These are phyloP conservation scores for Microplitis mediator DNA, from an alignment of 1,140 invertebrate species.

Conservation along the genomic window DNA sequence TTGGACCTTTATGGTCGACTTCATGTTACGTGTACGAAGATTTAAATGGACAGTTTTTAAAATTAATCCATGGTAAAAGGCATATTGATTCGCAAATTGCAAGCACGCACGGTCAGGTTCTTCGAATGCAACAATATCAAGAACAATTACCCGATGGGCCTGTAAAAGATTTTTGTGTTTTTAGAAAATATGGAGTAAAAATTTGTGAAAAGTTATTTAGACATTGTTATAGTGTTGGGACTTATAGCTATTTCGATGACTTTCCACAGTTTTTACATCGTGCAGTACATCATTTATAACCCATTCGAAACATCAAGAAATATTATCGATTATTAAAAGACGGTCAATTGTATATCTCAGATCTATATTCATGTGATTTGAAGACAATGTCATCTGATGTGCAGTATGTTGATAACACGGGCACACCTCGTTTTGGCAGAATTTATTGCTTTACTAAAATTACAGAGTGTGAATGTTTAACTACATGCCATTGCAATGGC, in stretches of 20 bases:
- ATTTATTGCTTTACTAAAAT: too few species aligned
- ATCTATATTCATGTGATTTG: too few species aligned
- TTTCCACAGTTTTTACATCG: neutral
- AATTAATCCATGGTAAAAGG: slow-evolving; percentile 34
- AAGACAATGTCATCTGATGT: too few species aligned
- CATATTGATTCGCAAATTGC: slow-evolving; percentile 37
- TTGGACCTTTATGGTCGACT: slow-evolving; percentile 32
- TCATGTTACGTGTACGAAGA: slow-evolving; percentile 36
- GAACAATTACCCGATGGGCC: slow-evolving; percentile 24
- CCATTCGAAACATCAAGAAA: too few species aligned
- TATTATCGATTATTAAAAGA: too few species aligned
- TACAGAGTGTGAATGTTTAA: too few species aligned
- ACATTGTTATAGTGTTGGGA: slow-evolving; percentile 30
- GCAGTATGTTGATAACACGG: too few species aligned
- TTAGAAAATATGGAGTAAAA: slow-evolving; percentile 27
- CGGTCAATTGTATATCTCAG: too few species aligned
- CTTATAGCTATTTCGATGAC: slow-evolving; percentile 22
- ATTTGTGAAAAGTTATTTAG: slow-evolving; percentile 22
- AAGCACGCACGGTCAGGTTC: slow-evolving; percentile 26
- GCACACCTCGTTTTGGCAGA: too few species aligned
- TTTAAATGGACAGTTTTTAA: slow-evolving; percentile 38
- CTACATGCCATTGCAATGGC: too few species aligned
- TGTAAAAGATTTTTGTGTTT: slow-evolving; percentile 24
- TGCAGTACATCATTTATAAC: too few species aligned
- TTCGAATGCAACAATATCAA: slow-evolving; percentile 32